phyloP scores from a whole-genome alignment of 1,140 invertebrate species.

The Micrasema longulum region DNA sequence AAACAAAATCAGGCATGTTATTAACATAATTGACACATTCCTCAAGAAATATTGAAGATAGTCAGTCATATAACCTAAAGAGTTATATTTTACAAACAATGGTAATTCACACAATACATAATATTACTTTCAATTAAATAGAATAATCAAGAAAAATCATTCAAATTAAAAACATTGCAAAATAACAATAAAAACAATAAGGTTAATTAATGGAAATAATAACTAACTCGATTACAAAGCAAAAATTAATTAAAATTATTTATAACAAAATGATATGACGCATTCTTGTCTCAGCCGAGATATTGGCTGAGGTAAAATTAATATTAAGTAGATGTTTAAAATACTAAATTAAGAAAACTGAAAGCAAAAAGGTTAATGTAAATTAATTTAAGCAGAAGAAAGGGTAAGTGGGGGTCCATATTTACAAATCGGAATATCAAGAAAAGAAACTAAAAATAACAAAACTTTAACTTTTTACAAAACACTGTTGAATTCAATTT shows the following conservation, averaged over 20 bases:
- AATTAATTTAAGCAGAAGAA: neutral
- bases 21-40: conserved; percentile 46
- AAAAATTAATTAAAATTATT: conserved; percentile 49
- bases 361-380: neutral
- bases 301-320: conserved; percentile 38
- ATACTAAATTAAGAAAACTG: neutral
- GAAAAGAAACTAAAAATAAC: neutral
- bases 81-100: neutral
- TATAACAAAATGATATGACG: conserved; percentile 70
- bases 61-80: neutral
- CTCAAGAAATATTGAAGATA: conserved; percentile 37
- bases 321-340: conserved; percentile 32
- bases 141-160: neutral
- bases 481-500: neutral
- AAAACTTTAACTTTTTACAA: conserved; percentile 2
- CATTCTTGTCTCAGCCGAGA: conserved; percentile 62
- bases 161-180: too few relatives aligned
- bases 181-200: neutral
- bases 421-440: neutral
- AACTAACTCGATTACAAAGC: conserved; percentile 28
- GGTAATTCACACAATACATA: neutral
- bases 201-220: neutral
- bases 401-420: neutral
- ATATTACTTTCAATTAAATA: neutral
- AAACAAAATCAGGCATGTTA: conserved; percentile 7